Evolutionary conservation across 2,797 vertebrate genomes (phyloP), one percentile per base, ranked within the genome.

Genomic region (Australoheros facetus): DNA sequence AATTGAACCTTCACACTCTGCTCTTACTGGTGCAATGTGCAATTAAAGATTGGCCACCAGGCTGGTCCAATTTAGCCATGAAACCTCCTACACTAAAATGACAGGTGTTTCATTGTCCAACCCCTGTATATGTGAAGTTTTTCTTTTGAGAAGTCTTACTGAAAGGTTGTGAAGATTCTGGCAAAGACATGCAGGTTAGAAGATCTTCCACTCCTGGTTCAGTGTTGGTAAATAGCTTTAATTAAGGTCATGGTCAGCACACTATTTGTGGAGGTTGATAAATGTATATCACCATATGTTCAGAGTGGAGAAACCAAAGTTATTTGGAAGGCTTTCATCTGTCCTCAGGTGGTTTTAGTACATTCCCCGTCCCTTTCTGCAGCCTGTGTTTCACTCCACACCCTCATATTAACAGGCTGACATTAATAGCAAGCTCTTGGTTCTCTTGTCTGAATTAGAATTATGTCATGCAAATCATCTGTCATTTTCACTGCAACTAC

Each of bases 321-420:
- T 39, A 70, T 86, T 78, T 78, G 71, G 19, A 30, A 34, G 81
- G 78, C 39, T 79, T 85, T 56, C 26, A 5, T 77, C 73, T 85
- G 80, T 87, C 84, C 77, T 88, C 23, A 79, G 57, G 80, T 54
- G 60, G n/a, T 72, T 80, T 77, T 54, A 75, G 17, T 73, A 71
- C 54, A 48, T 59, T 26, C 28, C 23, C n/a, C 45, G 5, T 30
- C 7, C 59, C 78, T 71, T 54, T 75, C 71, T 69, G 77, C 80
- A 62, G 28, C 54, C 64, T 34, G 21, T 74, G 72, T 75, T 76
- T 87, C 37, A 72, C 42, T 51, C 75, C 30, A 56, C 70, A 79
- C 79, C 21, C 26, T 59, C 28, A 39, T 55, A 23, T 81, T 72
- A 56, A 62, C 53, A 73, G 37, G n/a, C 5, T 21, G 56, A 74